Base-by-base conservation (phyloP, 2,888 invertebrate genomes). In the Ochropacha duplaris region DNA sequence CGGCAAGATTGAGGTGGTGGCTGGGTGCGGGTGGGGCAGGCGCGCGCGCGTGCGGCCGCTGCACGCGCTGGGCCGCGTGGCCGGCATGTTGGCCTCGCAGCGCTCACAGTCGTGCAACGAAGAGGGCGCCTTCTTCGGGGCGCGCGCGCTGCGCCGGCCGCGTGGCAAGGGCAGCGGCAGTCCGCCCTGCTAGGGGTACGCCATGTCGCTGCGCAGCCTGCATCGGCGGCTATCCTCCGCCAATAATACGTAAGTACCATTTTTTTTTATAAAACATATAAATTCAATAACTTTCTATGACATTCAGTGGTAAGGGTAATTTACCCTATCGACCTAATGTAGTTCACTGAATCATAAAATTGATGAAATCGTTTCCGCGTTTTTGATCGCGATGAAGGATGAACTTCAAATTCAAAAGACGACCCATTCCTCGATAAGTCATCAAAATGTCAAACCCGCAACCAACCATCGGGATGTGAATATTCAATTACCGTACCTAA, bases 161-260 rank as follows among this genome's bases (percentile, higher is more conserved):
- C 94, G 93, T 85, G 92, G 91, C 84, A 93, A 93, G 82, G 90
- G 91, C 78, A 93, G 89, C 90, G 91, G 93, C 76, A 93, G 93
- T 82, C 94, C 93, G 86, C 93, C 93, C 81, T 93, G 93, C 93
- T 93, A 93, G 93, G 93, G 93, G 92, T 92, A 93, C 93, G 93
- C 93, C 94, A 94, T 94, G 94, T 94, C 94, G 94, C 94, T 92
- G 93, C 94, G 93, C 93, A 94, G 92, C 93, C 94, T 94, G 82
- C 94, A 94, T 89, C 94, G 94, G 78, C 93, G 94, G 86, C 93
- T 94, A 79, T 93, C 94, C 86, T 93, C 94, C 90, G 91, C 90
- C 79, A 89, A 88, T 84, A 91, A 94, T 93, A 94, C 94, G 94
- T 93, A 81, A 94, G 94, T 91, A 22, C n/a, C 39, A 28, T 50